These are phyloP conservation scores for Prunella fulvescens DNA, from an alignment of 2,113 vertebrate species.

Conservation along the genomic window DNA sequence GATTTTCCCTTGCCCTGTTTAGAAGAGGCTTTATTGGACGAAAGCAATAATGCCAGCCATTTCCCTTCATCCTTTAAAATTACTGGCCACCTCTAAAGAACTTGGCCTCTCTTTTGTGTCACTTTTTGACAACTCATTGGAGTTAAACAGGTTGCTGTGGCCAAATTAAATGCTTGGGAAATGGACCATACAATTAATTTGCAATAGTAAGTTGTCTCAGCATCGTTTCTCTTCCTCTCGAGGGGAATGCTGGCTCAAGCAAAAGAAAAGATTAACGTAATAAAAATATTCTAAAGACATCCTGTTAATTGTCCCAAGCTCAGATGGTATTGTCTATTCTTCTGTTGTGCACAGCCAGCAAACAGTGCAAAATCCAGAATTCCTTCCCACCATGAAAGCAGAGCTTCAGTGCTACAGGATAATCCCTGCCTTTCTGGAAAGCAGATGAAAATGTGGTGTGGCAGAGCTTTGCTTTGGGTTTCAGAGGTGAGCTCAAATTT, in stretches of 20 bases:
- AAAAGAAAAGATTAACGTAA: constrained; percentile 31
- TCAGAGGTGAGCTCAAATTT: neutral
- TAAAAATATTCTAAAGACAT: constrained; percentile 42
- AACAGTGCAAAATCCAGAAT: constrained; percentile 14
- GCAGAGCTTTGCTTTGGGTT: neutral
- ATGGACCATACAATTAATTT: constrained; percentile 34
- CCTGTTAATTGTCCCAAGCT: constrained; percentile 14
- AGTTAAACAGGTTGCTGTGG: constrained; percentile 25
- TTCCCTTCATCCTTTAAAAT: constrained; percentile 15
- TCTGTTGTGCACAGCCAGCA: neutral
- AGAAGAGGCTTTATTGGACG: neutral
- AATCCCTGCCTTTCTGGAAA: neutral
- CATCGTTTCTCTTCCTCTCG: constrained; percentile 40
- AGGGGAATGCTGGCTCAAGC: constrained; percentile 10
- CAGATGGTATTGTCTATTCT: neutral
- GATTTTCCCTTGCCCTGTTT: neutral
- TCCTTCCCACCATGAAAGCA: neutral
- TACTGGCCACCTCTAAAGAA: constrained; percentile 13
- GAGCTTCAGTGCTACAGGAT: neutral
- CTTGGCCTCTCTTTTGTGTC: neutral
- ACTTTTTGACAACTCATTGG: constrained; percentile 1
- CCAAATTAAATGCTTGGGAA: constrained; percentile 47
- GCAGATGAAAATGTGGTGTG: neutral
- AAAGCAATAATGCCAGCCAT: neutral
- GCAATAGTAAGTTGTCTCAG: constrained; percentile 11